Conservation (phyloP, 2,113 vertebrate species). For the Oceanites oceanicus region DNA sequence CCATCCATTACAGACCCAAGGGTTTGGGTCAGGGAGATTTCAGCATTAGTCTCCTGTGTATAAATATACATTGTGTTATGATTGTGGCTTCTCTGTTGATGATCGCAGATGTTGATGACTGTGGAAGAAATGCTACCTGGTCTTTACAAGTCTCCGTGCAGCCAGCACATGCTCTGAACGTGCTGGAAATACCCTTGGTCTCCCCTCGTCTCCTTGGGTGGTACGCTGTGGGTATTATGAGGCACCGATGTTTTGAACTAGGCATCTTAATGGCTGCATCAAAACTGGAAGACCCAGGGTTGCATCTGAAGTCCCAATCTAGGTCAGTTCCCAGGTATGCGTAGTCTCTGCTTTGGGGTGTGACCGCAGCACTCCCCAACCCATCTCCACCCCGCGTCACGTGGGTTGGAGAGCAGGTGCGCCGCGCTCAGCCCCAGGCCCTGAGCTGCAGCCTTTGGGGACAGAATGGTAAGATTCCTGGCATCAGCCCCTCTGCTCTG, state of each 20-base stretch:
- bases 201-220: not conserved
- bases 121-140: not conserved
- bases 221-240: not conserved
- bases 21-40: not conserved
- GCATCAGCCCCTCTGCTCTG: not conserved
- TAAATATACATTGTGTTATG: not conserved
- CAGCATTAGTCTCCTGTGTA: not conserved
- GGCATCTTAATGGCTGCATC: too few species aligned
- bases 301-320: not conserved
- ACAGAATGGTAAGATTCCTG: too few species aligned
- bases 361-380: not conserved
- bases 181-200: not conserved
- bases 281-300: not conserved
- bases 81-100: not conserved
- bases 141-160: not conserved
- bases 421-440: accelerated
- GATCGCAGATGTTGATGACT: not conserved
- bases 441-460: too few species aligned
- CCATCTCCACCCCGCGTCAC: not conserved
- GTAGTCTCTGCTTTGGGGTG: accelerated
- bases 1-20: not conserved
- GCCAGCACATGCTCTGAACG: not conserved
- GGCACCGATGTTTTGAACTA: not conserved
- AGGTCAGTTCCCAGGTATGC: not conserved
- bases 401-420: not conserved